These are phyloP conservation scores for Drosophila phalerata DNA, from an alignment of 2,888 invertebrate species.

Conservation along the genomic window DNA sequence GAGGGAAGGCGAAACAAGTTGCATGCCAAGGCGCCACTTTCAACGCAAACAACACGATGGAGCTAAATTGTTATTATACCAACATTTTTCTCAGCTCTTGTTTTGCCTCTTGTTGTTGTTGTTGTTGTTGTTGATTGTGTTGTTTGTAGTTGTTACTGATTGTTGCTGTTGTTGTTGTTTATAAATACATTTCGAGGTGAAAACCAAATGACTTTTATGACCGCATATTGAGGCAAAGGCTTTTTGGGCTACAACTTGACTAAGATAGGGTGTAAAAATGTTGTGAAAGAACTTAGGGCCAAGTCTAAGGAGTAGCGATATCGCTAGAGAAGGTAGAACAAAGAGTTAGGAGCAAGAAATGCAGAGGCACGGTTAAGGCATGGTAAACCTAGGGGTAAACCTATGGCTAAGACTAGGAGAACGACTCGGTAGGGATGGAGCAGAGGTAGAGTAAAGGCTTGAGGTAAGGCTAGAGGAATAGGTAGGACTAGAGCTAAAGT, in stretches of 20 bases:
- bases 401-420: too few relatives aligned
- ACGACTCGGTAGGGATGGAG: too few relatives aligned
- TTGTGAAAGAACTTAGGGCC: not conserved
- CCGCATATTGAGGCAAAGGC: conserved; percentile 46
- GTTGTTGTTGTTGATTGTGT: conserved; percentile 9
- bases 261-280: not conserved
- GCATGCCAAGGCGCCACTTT: conserved; percentile 60
- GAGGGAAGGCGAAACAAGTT: conserved; percentile 6
- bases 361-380: too few relatives aligned
- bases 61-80: conserved; percentile 62
- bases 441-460: too few relatives aligned
- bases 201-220: conserved; percentile 67
- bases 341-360: not conserved
- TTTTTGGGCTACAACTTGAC: conserved; percentile 21
- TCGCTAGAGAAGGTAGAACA: not conserved
- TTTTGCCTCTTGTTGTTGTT: conserved; percentile 8
- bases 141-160: conserved; percentile 1
- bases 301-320: not conserved
- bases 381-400: too few relatives aligned
- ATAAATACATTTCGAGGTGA: conserved; percentile 67
- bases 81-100: conserved; percentile 42
- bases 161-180: conserved; percentile 44
- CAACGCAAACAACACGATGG: conserved; percentile 34
- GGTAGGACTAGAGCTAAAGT: too few relatives aligned
- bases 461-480: too few relatives aligned